Evolutionary conservation across 2,113 vertebrate genomes (phyloP).

Genomic region (Chitala chitala): DNA sequence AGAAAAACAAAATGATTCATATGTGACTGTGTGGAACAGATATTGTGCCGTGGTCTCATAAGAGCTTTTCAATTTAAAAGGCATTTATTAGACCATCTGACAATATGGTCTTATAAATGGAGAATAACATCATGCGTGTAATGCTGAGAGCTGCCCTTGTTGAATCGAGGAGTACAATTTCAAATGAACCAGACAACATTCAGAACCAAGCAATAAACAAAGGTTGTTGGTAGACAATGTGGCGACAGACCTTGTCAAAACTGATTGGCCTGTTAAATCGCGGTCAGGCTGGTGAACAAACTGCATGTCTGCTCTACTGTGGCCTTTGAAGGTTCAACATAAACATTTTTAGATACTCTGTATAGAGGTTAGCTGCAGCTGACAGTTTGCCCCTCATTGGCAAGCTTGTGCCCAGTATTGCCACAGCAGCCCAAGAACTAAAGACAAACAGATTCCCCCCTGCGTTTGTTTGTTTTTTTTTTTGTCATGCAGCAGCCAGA

Average conservation of each 20-base stretch:
- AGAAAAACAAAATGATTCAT: neutral
- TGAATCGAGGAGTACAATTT: neutral
- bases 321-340: neutral
- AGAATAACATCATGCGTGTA: neutral
- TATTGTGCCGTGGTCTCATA: neutral
- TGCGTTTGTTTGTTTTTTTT: neutral
- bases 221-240: neutral
- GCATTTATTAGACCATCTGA: neutral
- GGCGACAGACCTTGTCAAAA: neutral
- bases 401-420: neutral
- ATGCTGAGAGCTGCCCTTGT: neutral
- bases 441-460: neutral
- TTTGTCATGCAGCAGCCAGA: too few species aligned
- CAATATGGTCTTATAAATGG: neutral
- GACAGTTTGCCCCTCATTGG: neutral
- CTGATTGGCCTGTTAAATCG: neutral
- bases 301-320: neutral
- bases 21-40: neutral
- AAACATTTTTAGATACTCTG: neutral
- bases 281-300: neutral
- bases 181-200: neutral
- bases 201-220: slow-evolving; percentile 9
- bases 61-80: slow-evolving; percentile 1
- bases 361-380: neutral
- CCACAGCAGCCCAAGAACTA: neutral